Evolutionary conservation across 2,113 vertebrate species (phyloP).

Genomic region (Dermatemys mawii): DNA sequence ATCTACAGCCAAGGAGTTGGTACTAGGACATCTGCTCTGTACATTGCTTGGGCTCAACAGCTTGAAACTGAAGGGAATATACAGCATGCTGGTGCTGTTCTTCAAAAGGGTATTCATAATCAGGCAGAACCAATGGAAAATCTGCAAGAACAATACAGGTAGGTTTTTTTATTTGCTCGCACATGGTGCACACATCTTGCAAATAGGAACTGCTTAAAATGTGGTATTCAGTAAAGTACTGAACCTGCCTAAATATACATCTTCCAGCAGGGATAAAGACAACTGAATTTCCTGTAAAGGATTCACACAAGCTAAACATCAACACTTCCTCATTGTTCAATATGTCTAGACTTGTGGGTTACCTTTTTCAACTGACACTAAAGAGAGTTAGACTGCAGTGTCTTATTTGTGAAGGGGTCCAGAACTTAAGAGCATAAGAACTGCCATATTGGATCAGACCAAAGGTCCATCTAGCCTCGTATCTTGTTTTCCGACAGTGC

Average conservation of each 20-base stretch:
- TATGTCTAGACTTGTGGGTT: background rate
- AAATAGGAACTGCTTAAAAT: background rate
- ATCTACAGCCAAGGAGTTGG: slow-evolving; percentile 82
- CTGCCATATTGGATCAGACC: no score
- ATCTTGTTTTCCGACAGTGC: no score
- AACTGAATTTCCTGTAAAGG: background rate
- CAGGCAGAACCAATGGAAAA: slow-evolving; percentile 80
- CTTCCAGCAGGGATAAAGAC: background rate
- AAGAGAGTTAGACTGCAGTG: no score
- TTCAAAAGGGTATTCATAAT: slow-evolving; percentile 82
- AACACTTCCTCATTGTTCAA: background rate
- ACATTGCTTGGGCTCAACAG: slow-evolving; percentile 84
- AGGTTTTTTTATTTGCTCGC: background rate
- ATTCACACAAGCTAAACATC: background rate
- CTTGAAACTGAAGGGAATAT: slow-evolving; percentile 75
- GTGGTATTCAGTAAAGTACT: background rate
- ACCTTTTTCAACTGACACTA: background rate
- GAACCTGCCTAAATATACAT: no score
- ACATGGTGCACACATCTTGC: background rate
- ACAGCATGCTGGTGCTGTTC: slow-evolving; percentile 76
- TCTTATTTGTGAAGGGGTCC: background rate
- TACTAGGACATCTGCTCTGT: slow-evolving; percentile 76
- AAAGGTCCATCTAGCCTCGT: no score
- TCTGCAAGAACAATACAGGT: slow-evolving; percentile 83
- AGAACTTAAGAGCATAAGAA: background rate